Percentiles rank a stretch among this genome's conserved stretches.
phyloP scores from a whole-genome alignment of 2,113 vertebrate genomes.

The Pangasianodon gigas region DNA sequence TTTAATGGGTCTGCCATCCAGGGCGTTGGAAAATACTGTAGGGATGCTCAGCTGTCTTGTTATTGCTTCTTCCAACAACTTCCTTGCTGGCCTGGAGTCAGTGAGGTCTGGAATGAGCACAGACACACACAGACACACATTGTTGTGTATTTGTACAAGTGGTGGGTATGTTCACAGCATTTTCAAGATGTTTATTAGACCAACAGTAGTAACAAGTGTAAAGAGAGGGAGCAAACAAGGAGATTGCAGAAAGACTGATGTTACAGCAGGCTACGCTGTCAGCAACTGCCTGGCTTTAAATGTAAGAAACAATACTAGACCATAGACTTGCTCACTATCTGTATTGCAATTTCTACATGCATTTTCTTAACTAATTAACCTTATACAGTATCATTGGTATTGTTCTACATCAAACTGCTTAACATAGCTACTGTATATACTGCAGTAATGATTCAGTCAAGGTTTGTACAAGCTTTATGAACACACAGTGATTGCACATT shows the following conservation, averaged over 20 bases:
- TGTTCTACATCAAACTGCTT: neutral
- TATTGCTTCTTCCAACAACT: neutral
- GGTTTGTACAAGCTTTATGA: neutral
- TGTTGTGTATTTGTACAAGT: neutral
- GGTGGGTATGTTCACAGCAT: neutral
- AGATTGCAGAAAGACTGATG: neutral
- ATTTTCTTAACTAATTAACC: neutral
- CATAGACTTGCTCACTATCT: neutral
- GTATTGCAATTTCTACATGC: neutral
- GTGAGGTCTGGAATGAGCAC: neutral
- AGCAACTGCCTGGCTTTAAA: neutral
- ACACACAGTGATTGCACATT: neutral
- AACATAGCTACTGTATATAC: neutral
- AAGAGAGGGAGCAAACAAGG: neutral
- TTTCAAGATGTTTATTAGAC: neutral
- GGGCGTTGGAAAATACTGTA: neutral
- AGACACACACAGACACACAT: neutral
- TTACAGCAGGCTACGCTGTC: neutral
- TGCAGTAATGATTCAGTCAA: neutral
- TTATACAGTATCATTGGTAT: neutral
- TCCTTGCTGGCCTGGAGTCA: neutral
- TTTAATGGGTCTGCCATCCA: neutral
- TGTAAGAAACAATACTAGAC: neutral
- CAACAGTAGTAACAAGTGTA: neutral
- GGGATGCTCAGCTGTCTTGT: neutral